Evolutionary conservation across 1,140 invertebrate species (phyloP), one percentile per base, ranked within the genome.

Genomic region (Aphis gossypii): DNA sequence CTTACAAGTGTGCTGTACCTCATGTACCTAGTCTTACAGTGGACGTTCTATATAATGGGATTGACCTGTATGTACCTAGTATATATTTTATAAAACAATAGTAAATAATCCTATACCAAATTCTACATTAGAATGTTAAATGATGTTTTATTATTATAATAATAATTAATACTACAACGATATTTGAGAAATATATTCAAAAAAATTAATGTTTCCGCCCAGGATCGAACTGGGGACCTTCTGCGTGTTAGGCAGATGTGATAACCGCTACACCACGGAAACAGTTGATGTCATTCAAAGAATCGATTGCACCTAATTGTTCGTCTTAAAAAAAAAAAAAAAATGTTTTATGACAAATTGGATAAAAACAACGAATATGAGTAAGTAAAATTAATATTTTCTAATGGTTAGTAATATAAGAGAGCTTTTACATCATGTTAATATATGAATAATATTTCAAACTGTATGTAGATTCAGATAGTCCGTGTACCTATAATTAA

Each of bases 251-350:
- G 94, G 95, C 95, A 95, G 94, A 95, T 94, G 94, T 95, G 95
- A 95, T 95, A 95, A 95, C 95, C 95, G 94, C 95, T 95, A 95
- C 95, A 95, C 95, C 94, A 95, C 95, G 95, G 94, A 95, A 95
- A 95, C 94, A 46, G 68, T 82, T n/a, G 14, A 90, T 21, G 3
- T 8, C 2, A 0, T 30, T 3, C 0, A 0, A 20, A 23, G 6
- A 88, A 44, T 54, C n/a, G 2, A 76, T n/a, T 76, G n/a, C 14
- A 76, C 60, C 30, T 76, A n/a, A 4, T 68, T 68, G 14, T n/a
- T n/a, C 4, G 60, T 76, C 14, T 76, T 76, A n/a, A 68, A 68
- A 68, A 30, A 68, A n/a, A n/a, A n/a, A 76, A 18, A n/a, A 68
- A 6, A 23, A 5, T 76, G 3, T 46, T 8, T 8, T 11, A n/a